phyloP scores from a whole-genome alignment of 2,797 vertebrate species.

The Neomorphus geoffroyi region DNA sequence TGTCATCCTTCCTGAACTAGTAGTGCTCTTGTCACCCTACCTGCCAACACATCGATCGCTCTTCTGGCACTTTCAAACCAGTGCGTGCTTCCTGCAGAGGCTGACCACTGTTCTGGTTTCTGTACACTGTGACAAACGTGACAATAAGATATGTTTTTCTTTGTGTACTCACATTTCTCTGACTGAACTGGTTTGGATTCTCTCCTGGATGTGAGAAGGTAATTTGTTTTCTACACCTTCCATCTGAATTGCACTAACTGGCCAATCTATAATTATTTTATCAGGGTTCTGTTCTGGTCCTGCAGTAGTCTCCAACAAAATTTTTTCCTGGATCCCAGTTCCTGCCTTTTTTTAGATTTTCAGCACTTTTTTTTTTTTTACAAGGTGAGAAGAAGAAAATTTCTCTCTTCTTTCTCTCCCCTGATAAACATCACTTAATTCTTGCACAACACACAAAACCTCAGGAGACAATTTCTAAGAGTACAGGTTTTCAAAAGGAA shows the following conservation, averaged over 20 bases:
- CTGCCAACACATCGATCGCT: background rate
- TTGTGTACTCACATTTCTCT: background rate
- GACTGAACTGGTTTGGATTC: background rate
- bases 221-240: slow-evolving; percentile 6
- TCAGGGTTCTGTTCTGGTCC: background rate
- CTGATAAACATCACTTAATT: background rate
- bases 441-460: background rate
- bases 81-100: background rate
- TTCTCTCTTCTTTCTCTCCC: background rate
- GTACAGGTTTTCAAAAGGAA: background rate
- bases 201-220: background rate
- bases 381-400: accelerated
- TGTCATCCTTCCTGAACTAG: background rate
- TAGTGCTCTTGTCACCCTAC: background rate
- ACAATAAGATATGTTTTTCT: accelerated
- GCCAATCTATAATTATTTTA: background rate
- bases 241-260: background rate
- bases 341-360: background rate
- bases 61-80: background rate
- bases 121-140: background rate
- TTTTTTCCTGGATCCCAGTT: background rate
- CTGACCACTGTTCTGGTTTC: background rate
- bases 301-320: background rate
- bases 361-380: background rate
- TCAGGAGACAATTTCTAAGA: background rate